Evolutionary conservation across 2,888 invertebrate species (phyloP), one percentile per base, ranked within the genome.

Genomic region (Punctoribates punctum): DNA sequence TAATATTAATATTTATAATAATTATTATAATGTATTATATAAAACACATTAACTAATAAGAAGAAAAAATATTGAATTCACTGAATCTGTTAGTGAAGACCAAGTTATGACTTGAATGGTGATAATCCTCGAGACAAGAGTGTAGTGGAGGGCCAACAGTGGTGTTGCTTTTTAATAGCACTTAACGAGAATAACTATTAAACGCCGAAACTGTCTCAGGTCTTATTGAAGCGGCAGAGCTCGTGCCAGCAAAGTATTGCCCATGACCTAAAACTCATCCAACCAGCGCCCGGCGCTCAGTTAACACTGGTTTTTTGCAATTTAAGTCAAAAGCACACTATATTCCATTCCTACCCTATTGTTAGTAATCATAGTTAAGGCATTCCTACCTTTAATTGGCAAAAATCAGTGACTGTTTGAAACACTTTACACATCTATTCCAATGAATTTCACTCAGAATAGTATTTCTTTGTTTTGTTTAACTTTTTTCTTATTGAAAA

Each of bases 181-280:
- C 65, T 65, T 65, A 65, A 65, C 65, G 17, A 23, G 51, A 27
- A 65, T 65, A 65, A 65, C 27, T 20, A 65, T 65, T 65, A 65
- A 65, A 65, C 23, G 13, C 65, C 65, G 65, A 65, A 65, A 65
- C 65, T 34, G 65, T 65, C 65, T 65, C 65, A 65, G 34, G 15
- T 20, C 20, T 65, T n/a, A 29, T 34, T 42, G 42, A 27, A 65
- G 65, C 65, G 65, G 65, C 65, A 65, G 27, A 65, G 65, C 23
- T 57, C 20, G 70, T 42, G 46, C 38, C 70, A 17, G 42, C 11
- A 57, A 57, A 29, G 60, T 60, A 60, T 13, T 74, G 74, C 74
- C 74, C 74, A 38, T 74, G 74, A 74, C 74, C 74, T 62, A 74
- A 74, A 74, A 74, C 27, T 20, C 29, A 62, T 60, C 74, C 70